phyloP scores from a whole-genome alignment of 2,797 vertebrate species.

The Argya squamiceps region DNA sequence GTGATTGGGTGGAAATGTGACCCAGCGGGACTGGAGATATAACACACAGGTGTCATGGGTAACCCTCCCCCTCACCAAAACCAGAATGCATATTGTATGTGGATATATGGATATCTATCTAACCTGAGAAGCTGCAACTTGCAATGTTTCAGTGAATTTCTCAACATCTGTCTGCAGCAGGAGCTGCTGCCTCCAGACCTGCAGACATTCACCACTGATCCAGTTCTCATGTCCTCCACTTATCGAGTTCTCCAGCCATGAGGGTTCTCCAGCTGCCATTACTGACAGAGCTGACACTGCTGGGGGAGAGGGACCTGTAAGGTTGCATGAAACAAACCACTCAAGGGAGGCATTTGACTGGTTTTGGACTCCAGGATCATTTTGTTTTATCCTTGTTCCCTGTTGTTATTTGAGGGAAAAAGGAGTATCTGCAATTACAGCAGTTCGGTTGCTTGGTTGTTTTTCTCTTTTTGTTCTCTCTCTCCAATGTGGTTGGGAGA shows the following conservation, averaged over 20 bases:
- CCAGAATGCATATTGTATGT: too few species aligned
- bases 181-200: not conserved
- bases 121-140: not conserved
- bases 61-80: not conserved
- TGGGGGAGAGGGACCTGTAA: not conserved
- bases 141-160: not conserved
- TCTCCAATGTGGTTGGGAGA: fast-evolving
- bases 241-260: fast-evolving
- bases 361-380: not conserved
- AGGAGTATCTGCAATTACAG: not conserved
- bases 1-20: fast-evolving
- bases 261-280: not conserved
- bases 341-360: not conserved
- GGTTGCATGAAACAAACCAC: not conserved
- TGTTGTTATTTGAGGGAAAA: not conserved
- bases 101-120: too few species aligned
- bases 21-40: fast-evolving
- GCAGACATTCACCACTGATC: not conserved
- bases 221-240: too few species aligned
- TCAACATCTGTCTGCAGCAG: not conserved
- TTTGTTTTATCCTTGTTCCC: not conserved
- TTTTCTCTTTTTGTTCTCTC: not conserved
- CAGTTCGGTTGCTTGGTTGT: fast-evolving
- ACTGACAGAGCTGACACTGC: not conserved
- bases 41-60: not conserved